A percentile compares a stretch with the other conserved stretches of the same genome.
phyloP scores from a whole-genome alignment of 2,797 vertebrate genomes.

The Synaphobranchus kaupii region DNA sequence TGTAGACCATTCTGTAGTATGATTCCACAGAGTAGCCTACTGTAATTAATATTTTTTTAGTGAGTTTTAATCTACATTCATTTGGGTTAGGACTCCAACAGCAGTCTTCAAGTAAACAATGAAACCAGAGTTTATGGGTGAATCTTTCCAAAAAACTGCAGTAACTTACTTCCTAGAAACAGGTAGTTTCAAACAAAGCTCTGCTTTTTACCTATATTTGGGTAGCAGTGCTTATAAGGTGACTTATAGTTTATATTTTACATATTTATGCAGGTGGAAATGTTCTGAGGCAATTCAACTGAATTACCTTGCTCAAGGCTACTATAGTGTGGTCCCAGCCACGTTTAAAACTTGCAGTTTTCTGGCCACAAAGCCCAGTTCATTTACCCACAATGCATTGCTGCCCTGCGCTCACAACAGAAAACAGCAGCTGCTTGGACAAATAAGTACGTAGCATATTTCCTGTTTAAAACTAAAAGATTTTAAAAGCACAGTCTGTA shows the following conservation, averaged over 20 bases:
- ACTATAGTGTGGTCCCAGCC: neutral
- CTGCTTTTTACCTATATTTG: neutral
- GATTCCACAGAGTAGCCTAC: neutral
- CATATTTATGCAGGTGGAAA: conserved; percentile 3
- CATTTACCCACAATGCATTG: neutral
- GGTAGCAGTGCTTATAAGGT: neutral
- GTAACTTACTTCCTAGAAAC: neutral
- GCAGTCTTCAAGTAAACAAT: neutral
- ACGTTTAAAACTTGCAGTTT: neutral
- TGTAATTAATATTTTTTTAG: neutral
- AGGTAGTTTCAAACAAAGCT: neutral
- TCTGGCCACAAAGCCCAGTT: conserved; percentile 14
- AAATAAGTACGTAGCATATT: conserved; percentile 23
- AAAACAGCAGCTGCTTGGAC: neutral
- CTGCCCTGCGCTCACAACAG: neutral
- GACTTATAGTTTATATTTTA: conserved; percentile 1
- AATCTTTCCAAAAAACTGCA: neutral
- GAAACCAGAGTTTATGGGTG: neutral
- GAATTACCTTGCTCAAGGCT: conserved; percentile 10
- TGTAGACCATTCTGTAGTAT: neutral
- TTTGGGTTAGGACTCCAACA: neutral
- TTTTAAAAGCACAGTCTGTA: neutral
- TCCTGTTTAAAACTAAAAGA: conserved; percentile 17
- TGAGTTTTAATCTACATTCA: neutral
- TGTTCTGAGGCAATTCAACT: conserved; percentile 6